phyloP scores from a whole-genome alignment of 2,797 vertebrate genomes.

The Mareca penelope region DNA sequence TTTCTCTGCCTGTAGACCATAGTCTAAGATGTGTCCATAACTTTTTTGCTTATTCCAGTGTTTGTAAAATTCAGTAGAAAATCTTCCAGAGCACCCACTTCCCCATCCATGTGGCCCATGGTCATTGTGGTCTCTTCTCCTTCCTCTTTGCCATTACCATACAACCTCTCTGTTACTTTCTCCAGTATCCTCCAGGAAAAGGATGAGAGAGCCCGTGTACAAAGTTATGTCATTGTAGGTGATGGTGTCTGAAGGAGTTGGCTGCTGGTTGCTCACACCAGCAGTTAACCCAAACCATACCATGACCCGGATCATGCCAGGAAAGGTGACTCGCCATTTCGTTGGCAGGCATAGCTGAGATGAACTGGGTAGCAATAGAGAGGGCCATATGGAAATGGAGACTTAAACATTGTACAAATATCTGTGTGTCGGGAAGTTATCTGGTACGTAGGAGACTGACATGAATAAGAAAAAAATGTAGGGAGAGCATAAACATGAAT shows the following conservation, averaged over 20 bases:
- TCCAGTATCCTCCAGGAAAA: not conserved
- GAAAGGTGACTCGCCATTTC: not conserved
- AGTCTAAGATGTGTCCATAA: not conserved
- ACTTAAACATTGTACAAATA: not conserved
- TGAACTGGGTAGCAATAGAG: not conserved
- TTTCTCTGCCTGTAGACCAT: not conserved
- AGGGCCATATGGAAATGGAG: not conserved
- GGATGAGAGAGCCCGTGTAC: not conserved
- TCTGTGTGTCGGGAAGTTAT: not conserved
- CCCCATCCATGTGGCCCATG: not conserved
- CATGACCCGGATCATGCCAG: not conserved
- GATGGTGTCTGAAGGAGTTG: not conserved
- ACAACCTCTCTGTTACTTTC: not conserved
- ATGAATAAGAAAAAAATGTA: not conserved
- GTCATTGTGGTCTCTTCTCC: not conserved
- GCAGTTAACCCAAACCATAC: not conserved
- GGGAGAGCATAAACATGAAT: not conserved
- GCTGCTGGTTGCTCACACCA: not conserved
- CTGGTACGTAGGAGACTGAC: not conserved
- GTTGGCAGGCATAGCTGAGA: not conserved
- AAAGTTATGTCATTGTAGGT: not conserved
- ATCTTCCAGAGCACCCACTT: not conserved
- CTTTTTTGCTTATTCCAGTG: not conserved
- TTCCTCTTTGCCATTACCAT: not conserved
- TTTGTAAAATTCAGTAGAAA: not conserved